Evolutionary conservation across 1,140 invertebrate species (phyloP).

Genomic region (Galleria mellonella): DNA sequence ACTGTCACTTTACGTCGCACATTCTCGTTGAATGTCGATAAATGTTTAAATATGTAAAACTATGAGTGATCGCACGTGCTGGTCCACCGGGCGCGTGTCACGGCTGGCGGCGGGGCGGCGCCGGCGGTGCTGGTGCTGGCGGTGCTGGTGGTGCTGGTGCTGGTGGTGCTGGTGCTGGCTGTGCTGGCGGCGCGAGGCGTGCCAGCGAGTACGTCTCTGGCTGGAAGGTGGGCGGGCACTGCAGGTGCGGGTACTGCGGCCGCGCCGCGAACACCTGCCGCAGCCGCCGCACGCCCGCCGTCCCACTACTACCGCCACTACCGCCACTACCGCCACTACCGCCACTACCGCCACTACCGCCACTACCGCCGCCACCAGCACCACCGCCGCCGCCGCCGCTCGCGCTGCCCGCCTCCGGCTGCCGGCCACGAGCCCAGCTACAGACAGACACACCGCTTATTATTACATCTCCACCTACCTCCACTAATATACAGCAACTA

Average conservation of each 20-base stretch:
- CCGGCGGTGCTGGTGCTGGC: not conserved
- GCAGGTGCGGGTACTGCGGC: conserved; percentile 80
- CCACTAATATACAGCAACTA: no score
- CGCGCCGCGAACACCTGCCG: conserved; percentile 30
- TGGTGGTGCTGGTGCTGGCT: not conserved
- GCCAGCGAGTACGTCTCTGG: conserved; percentile 85
- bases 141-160: not conserved
- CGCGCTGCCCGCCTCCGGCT: conserved; percentile 14
- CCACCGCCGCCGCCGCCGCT: conserved; percentile 1
- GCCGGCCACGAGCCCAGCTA: conserved; percentile 7
- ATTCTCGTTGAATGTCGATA: no score
- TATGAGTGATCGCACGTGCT: no score
- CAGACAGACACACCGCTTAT: no score
- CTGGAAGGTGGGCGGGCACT: conserved; percentile 88
- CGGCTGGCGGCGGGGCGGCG: not conserved
- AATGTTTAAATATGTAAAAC: no score
- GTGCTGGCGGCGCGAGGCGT: conserved; percentile 40
- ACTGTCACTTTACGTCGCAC: no score
- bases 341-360: not conserved
- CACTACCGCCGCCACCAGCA: not conserved
- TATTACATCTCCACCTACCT: no score
- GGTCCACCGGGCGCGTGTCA: not conserved
- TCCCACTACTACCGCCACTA: not conserved
- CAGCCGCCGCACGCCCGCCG: conserved; percentile 16
- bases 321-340: conserved; percentile 14